Evolutionary conservation across 2,113 vertebrate species (phyloP), one percentile per base, ranked within the genome.

Genomic region (Channa argus): DNA sequence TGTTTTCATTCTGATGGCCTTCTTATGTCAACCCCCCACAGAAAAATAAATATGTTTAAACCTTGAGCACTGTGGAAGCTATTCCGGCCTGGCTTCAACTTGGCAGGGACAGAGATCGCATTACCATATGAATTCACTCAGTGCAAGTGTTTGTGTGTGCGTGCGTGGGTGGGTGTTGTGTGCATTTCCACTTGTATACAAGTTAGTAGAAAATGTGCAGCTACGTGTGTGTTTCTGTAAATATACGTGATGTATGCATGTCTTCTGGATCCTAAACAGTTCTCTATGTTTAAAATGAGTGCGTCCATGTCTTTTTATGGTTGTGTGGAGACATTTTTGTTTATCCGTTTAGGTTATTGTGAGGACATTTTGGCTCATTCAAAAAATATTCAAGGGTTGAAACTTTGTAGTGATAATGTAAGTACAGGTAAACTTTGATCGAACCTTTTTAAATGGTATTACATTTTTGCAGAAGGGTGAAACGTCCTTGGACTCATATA

Each of bases 121-220:
- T 88, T 86, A 91, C 90, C 92, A 93, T 85, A 83, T 88, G 88
- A 91, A 79, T 56, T 81, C 77, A 80, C 68, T 87, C 77, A 69
- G 69, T 11, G 60, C n/a, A 51, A 12, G 37, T 1, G 52, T 46
- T 71, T 38, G 13, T 58, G 55, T 33, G 45, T 67, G 37, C 64
- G 36, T 50, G 55, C 34, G 50, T 51, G 63, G 63, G 59, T 54
- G 46, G 47, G 67, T 55, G 63, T 44, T 54, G 56, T 47, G 53
- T 60, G 37, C 6, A n/a, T 62, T 68, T 87, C 38, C 33, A 80
- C 11, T 76, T 69, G 44, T 80, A 69, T 72, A 73, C 47, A 76
- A 73, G 52, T 0, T 2, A 77, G 63, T 41, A 73, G 54, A 83
- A 80, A 75, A 58, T 45, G 36, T 39, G 6, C 13, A 8, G 67